These are phyloP conservation scores for Masticophis lateralis DNA, from an alignment of 2,797 vertebrate genomes.

Conservation along the genomic window DNA sequence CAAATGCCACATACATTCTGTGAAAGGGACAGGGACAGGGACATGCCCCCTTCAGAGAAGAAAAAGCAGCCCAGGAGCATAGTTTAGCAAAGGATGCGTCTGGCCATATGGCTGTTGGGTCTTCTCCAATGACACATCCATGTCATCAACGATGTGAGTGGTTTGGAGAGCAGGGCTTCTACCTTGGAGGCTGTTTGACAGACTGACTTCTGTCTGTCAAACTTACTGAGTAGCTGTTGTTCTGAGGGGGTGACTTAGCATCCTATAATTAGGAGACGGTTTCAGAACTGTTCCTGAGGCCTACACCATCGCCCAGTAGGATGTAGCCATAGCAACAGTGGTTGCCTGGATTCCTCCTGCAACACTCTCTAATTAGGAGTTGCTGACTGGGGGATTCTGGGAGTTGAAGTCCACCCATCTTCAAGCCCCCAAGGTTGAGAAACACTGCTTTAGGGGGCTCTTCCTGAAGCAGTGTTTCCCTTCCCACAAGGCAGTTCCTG, in stretches of 20 bases:
- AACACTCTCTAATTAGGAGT: constrained; percentile 49
- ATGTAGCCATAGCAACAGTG: constrained; percentile 77
- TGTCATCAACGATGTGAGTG: neutral
- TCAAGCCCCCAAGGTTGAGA: too few species aligned
- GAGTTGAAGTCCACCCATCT: too few species aligned
- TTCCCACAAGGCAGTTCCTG: constrained; percentile 41
- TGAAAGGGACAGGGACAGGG: neutral
- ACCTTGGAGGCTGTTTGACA: neutral
- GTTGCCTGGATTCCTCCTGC: constrained; percentile 63
- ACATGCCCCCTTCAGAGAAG: too few species aligned
- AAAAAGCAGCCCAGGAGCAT: neutral
- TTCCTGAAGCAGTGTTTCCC: constrained; percentile 53
- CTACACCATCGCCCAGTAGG: constrained; percentile 61
- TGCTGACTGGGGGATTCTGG: too few species aligned
- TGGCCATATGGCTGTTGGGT: neutral
- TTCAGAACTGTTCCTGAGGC: constrained; percentile 64
- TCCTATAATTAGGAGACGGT: constrained; percentile 71
- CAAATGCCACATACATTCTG: neutral
- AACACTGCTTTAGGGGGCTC: constrained; percentile 24
- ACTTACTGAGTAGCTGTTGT: constrained; percentile 46
- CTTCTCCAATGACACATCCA: too few species aligned
- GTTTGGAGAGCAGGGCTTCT: neutral
- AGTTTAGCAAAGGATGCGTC: neutral
- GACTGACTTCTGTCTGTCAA: neutral
- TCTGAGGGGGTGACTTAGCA: constrained; percentile 71